These are phyloP conservation scores for Lycocerus yunnanus DNA, from an alignment of 2,888 invertebrate species.

Conservation along the genomic window DNA sequence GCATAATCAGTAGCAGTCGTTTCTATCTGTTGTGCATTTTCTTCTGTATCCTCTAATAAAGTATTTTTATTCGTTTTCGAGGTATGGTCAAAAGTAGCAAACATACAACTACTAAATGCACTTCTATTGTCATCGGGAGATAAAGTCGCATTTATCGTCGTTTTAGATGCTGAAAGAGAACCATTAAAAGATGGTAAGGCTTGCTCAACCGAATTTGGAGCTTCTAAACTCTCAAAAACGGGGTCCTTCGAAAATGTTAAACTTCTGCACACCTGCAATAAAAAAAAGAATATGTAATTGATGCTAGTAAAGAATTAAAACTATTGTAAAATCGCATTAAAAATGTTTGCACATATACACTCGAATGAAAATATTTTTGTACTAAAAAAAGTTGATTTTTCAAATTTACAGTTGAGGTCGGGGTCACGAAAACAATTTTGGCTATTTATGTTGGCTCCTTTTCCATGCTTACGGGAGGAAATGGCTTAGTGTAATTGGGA, in stretches of 20 bases:
- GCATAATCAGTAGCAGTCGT: not conserved
- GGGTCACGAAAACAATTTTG: not conserved
- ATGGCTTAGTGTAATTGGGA: too few relatives aligned
- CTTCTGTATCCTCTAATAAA: not conserved
- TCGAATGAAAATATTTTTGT: not conserved
- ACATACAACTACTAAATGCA: conserved; percentile 20
- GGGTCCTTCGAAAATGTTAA: conserved; percentile 48
- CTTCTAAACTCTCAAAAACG: conserved; percentile 38
- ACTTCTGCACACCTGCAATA: conserved; percentile 48
- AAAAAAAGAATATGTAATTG: conserved; percentile 30
- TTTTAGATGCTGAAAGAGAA: conserved; percentile 7
- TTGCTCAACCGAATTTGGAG: conserved; percentile 33
- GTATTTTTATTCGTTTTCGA: not conserved
- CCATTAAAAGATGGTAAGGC: conserved; percentile 22
- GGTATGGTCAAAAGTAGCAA: conserved; percentile 15
- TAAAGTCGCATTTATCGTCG: conserved; percentile 10
- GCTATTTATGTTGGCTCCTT: too few relatives aligned
- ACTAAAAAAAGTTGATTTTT: not conserved
- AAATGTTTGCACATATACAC: not conserved
- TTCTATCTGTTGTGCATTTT: not conserved
- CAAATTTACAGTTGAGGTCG: not conserved
- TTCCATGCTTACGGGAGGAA: too few relatives aligned
- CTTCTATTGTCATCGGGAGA: conserved; percentile 17
- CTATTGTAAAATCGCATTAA: not conserved
- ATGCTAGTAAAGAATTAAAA: not conserved